Evolutionary conservation across 1,140 invertebrate genomes (phyloP).

Genomic region (Tachypleus tridentatus): DNA sequence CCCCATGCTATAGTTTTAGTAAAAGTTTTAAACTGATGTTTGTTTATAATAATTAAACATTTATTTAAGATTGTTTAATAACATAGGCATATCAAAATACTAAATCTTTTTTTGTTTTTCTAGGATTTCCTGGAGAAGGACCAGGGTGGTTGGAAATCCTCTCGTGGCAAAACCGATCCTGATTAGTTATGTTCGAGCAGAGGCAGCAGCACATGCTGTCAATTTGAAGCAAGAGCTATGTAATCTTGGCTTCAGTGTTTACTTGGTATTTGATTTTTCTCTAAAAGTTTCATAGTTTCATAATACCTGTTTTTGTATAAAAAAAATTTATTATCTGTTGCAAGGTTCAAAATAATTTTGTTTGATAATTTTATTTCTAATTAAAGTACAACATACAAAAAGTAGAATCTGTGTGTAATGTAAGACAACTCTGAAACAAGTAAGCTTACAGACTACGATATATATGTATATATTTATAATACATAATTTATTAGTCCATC

Average conservation of each 20-base stretch:
- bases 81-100: constrained; percentile 19
- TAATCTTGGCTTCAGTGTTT: constrained; percentile 33
- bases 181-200: constrained; percentile 38
- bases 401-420: too few species aligned
- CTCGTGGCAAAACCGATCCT: constrained; percentile 32
- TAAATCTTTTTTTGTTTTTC: constrained; percentile 22
- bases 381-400: too few species aligned
- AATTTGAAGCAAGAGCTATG: constrained; percentile 33
- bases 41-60: constrained; percentile 3
- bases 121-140: constrained; percentile 3
- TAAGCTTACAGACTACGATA: too few species aligned
- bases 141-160: constrained; percentile 6
- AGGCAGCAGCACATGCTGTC: constrained; percentile 36
- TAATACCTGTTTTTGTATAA: too few species aligned
- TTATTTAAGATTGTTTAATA: constrained; percentile 2
- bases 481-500: too few species aligned
- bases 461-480: too few species aligned
- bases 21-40: not conserved
- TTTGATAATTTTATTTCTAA: too few species aligned
- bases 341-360: not conserved
- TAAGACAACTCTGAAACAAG: too few species aligned
- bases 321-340: not conserved
- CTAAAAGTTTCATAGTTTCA: too few species aligned
- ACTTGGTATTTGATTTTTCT: constrained; percentile 28
- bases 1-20: too few species aligned